phyloP scores from a whole-genome alignment of 2,888 invertebrate species.

The Ceraclea dissimilis region DNA sequence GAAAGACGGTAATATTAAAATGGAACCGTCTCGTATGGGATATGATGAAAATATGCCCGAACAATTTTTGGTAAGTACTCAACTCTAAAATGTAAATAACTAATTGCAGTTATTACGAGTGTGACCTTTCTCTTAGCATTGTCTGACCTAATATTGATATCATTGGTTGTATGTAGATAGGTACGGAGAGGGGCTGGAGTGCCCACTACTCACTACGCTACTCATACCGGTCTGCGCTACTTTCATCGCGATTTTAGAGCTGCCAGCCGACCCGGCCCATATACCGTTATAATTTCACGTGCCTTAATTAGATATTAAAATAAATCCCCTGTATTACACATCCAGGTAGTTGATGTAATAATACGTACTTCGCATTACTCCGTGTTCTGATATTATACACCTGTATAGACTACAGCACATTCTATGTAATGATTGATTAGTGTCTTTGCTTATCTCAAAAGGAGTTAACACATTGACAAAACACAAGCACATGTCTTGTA shows the following conservation, averaged over 20 bases:
- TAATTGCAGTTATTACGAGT: background rate
- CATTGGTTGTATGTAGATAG: conserved; percentile 10
- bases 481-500: conserved; percentile 1
- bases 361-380: too few relatives aligned
- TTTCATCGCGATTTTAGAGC: conserved; percentile 7
- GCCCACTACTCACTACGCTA: too few relatives aligned
- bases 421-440: background rate
- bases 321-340: background rate
- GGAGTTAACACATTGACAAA: background rate
- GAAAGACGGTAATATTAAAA: conserved; percentile 34
- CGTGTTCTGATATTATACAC: too few relatives aligned
- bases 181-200: background rate
- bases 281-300: background rate
- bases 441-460: background rate
- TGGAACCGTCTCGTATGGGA: conserved; percentile 12
- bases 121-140: conserved; percentile 22
- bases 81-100: background rate
- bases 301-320: background rate
- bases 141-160: conserved; percentile 20
- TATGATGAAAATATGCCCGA: conserved; percentile 15
- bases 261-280: conserved; percentile 1
- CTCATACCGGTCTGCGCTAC: background rate
- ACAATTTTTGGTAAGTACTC: conserved; percentile 19
- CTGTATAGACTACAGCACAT: too few relatives aligned
- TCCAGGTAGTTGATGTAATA: too few relatives aligned